These are phyloP conservation scores for Mus spicilegus DNA, from an alignment of 2,113 vertebrate species.

Conservation along the genomic window DNA sequence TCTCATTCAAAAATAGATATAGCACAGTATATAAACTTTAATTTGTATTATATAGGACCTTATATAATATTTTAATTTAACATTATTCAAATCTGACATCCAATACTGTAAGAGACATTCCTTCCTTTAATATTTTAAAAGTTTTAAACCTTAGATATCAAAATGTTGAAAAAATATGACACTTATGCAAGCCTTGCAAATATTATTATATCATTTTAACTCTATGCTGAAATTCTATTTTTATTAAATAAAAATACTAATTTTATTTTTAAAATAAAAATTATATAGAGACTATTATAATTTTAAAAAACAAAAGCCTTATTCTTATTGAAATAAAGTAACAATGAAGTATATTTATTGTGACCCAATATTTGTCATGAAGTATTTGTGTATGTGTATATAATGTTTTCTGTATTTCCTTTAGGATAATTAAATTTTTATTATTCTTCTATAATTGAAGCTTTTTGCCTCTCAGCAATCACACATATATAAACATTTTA, in stretches of 20 bases:
- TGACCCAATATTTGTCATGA: background rate
- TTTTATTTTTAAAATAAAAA: background rate
- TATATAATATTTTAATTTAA: slow-evolving; percentile 14
- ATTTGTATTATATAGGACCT: background rate
- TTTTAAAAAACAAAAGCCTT: background rate
- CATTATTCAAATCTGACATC: background rate
- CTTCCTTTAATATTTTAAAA: background rate
- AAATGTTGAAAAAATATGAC: background rate
- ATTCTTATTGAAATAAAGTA: background rate
- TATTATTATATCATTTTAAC: background rate
- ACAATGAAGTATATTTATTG: background rate
- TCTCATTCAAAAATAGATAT: background rate
- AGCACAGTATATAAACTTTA: background rate
- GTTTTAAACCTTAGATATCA: background rate
- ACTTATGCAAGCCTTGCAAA: background rate
- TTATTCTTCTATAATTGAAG: background rate
- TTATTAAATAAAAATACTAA: slow-evolving; percentile 31
- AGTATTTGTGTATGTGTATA: background rate
- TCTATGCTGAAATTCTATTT: background rate
- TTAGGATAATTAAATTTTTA: background rate
- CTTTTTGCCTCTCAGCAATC: background rate
- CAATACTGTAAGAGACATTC: background rate
- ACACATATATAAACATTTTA: too few species aligned
- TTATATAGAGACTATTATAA: slow-evolving; percentile 3
- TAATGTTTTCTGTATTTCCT: background rate